Percentiles rank a stretch among this genome's conserved stretches.
phyloP scores from a whole-genome alignment of 2,888 invertebrate genomes.

The Agrochola circellaris region DNA sequence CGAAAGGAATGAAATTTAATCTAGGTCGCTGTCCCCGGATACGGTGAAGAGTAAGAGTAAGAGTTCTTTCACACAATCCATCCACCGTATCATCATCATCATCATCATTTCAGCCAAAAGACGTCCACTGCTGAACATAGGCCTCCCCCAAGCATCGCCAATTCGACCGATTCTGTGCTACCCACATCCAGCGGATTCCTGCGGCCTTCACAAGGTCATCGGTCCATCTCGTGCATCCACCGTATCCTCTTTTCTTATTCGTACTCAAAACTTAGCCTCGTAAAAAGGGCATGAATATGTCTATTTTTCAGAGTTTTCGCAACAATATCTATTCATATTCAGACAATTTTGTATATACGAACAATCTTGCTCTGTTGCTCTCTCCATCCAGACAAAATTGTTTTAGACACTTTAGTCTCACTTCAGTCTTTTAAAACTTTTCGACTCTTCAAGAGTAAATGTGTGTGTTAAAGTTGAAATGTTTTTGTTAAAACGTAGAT shows the following conservation, averaged over 20 bases:
- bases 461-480: constrained; percentile 17
- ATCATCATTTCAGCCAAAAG: too few relatives aligned
- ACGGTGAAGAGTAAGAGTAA: too few relatives aligned
- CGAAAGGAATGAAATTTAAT: too few relatives aligned
- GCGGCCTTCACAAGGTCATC: too few relatives aligned
- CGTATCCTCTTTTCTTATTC: background rate
- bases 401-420: too few relatives aligned
- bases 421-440: constrained; percentile 11
- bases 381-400: constrained; percentile 36
- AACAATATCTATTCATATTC: constrained; percentile 11
- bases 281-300: background rate
- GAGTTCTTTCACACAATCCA: background rate
- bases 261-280: background rate
- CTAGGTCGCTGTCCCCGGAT: too few relatives aligned
- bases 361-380: constrained; percentile 26
- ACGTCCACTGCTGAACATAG: too few relatives aligned
- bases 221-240: too few relatives aligned
- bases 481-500: background rate
- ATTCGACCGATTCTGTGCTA: too few relatives aligned
- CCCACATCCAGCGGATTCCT: too few relatives aligned
- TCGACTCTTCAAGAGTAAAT: background rate
- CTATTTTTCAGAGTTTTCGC: constrained; percentile 10
- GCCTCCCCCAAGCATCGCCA: too few relatives aligned
- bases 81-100: too few relatives aligned
- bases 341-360: constrained; percentile 6